Base-by-base conservation (phyloP, 2,888 invertebrate species). In the Mythimna lalbum region DNA sequence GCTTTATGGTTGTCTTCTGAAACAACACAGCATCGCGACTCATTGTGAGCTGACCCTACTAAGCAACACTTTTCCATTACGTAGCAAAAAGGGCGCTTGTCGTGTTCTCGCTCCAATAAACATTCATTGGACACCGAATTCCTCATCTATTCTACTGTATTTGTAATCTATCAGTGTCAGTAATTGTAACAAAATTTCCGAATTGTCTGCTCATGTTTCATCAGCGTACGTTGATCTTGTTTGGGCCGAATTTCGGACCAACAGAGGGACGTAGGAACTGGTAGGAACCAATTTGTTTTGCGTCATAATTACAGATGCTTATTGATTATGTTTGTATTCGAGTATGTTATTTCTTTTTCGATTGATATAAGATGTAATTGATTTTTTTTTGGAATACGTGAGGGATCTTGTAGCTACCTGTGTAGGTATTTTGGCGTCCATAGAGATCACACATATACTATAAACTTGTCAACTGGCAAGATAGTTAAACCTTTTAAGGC, bases 101-200 rank as follows among this genome's bases (percentile, higher is more conserved):
- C 64, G 6, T 1, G 17, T 47, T 43, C 5, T 2, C 21, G 5
- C n/a, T 19, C n/a, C 49, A 36, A 33, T 49, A 39, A 65, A 50
- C 43, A 47, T 21, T 55, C 39, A 4, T 33, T 52, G 52, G 17
- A 69, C 49, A 63, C 33, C 55, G 27, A 43, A 43, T 60, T 63
- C 17, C 7, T n/a, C n/a, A 27, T 57, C 43, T 12, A 39, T 39
- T 39, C 39, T 39, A 36, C 36, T 63, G 17, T 56, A 31, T 4
- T 27, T 39, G 27, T 74, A 53, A 60, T 66, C 53, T 69, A 47
- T 74, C 52, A 49, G 47, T 60, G 62, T 69, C 63, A 14, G 36
- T 33, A 4, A 50, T 19, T 57, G 53, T 47, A 23, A 65, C 55
- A 36, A 72, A 31, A 67, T 73, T 76, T 31, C 17, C 31, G 36